Evolutionary conservation across 2,797 vertebrate species (phyloP).

Genomic region (Gymnothorax javanicus): DNA sequence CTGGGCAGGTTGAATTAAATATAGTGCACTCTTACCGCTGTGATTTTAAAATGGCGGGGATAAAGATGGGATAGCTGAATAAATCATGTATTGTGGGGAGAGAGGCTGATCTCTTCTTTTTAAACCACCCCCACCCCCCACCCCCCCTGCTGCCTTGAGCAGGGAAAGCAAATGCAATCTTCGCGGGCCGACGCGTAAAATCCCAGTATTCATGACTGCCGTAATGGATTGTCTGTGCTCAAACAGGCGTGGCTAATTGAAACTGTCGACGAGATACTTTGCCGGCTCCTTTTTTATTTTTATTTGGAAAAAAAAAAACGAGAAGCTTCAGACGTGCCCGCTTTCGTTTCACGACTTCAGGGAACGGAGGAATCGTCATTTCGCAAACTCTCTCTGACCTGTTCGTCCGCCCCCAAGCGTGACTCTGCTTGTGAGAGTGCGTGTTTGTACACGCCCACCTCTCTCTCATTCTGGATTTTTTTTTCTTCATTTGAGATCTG

Average conservation of each 20-base stretch:
- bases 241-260: conserved; percentile 48
- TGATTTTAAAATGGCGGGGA: conserved; percentile 58
- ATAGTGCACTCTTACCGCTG: conserved; percentile 50
- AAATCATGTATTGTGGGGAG: conserved; percentile 49
- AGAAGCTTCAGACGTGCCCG: conserved; percentile 19
- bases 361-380: conserved; percentile 3
- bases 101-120: conserved; percentile 30
- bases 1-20: conserved; percentile 40
- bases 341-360: conserved; percentile 25
- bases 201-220: conserved; percentile 41
- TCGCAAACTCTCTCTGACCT: not conserved
- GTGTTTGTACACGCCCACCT: no score
- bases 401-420: not conserved
- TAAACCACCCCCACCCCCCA: conserved; percentile 11
- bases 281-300: conserved; percentile 30
- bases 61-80: conserved; percentile 41
- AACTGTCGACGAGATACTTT: conserved; percentile 45
- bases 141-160: conserved; percentile 25
- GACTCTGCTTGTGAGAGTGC: no score
- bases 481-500: no score
- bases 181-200: conserved; percentile 35
- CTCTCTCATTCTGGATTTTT: no score
- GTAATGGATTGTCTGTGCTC: conserved; percentile 42
- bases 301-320: conserved; percentile 11
- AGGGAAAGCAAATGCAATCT: conserved; percentile 40